Conservation (phyloP, 2,888 invertebrate genomes). For the Oscheius sp. region DNA sequence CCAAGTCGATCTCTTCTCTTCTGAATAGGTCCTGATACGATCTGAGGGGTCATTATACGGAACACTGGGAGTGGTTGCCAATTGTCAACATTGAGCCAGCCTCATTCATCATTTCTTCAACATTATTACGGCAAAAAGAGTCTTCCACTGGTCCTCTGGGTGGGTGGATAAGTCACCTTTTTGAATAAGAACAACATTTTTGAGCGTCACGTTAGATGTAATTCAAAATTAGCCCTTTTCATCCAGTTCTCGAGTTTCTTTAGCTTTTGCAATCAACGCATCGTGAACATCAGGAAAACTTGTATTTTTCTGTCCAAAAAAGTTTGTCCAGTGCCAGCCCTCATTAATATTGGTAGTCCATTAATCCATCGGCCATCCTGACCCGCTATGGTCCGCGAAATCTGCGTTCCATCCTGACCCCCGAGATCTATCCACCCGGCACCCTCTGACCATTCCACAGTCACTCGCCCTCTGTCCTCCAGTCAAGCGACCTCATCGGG, state of each 20-base stretch:
- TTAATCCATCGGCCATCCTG: no score
- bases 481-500: not conserved
- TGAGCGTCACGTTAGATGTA: no score
- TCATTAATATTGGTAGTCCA: no score
- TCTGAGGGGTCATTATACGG: conserved; percentile 35
- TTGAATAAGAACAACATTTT: no score
- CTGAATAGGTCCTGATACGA: conserved; percentile 13
- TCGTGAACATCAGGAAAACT: no score
- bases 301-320: no score
- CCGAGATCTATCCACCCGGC: conserved; percentile 20
- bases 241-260: no score
- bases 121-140: conserved; percentile 16
- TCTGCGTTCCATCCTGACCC: conserved; percentile 21
- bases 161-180: no score
- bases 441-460: conserved; percentile 6
- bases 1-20: not conserved
- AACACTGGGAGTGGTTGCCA: not conserved
- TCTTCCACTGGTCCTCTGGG: no score
- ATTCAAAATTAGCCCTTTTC: no score
- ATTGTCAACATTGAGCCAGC: not conserved
- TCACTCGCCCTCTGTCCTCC: conserved; percentile 12
- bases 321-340: no score
- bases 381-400: conserved; percentile 23
- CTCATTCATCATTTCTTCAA: conserved; percentile 5
- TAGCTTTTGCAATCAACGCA: no score